Evolutionary conservation across 2,888 invertebrate species (phyloP), one percentile per base, ranked within the genome.

Genomic region (Andrena chrysosceles): DNA sequence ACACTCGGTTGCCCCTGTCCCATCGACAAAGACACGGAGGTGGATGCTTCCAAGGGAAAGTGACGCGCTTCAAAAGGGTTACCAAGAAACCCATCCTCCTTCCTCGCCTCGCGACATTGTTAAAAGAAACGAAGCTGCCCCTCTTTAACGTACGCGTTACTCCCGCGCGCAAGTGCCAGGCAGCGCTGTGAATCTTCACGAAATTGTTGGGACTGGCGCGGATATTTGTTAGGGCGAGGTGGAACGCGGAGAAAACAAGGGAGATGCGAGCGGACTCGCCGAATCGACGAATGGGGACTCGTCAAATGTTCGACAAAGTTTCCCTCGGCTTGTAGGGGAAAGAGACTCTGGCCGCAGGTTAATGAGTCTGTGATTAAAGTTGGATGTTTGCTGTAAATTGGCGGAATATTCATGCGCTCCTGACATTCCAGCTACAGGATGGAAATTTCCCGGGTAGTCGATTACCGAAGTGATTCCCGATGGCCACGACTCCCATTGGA

Each of bases 401-500:
- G 3, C 33, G 70, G 75, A 75, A 81, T 81, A 81, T 75, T 83
- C 83, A 62, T 67, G 66, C 62, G 29, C 31, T 26, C 26, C 72
- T 71, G 62, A 77, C 76, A 63, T 59, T 59, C 73, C n/a, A 59
- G 52, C 48, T 26, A 31, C 73, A n/a, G 67, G 48, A 72, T 78
- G 83, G 83, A 75, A 84, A 84, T 84, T 83, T 68, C 74, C 63
- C 20, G 63, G 52, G 56, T 64, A 69, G 70, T 75, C 83, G 83
- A 75, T 75, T 69, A 69, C 83, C 83, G 48, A 68, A 83, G 74
- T 64, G 73, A 75, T 83, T 78, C 84, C 83, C 84, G 63, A 70
- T 83, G 71, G 75, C 64, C 71, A 20, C 42, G 54, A 26, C 29
- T 71, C 74, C 83, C 83, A 67, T 74, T 67, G 74, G 70, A 59